Base-by-base conservation (phyloP, 1,140 invertebrate species). In the Drosophila gunungcola region DNA sequence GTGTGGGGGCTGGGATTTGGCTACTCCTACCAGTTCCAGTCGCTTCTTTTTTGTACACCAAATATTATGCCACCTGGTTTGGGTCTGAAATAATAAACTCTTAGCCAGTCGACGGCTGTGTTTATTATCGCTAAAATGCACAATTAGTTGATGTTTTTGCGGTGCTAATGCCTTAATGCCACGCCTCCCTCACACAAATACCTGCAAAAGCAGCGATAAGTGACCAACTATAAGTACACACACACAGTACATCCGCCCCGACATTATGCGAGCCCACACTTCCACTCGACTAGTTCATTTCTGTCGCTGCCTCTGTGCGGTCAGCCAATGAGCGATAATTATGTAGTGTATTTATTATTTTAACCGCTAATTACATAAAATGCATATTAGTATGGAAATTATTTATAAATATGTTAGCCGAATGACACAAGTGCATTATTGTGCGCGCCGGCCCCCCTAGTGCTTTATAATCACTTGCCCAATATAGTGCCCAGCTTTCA, bases 311-410 rank as follows among this genome's bases (percentile, higher is more conserved):
- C 62, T 53, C 75, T 68, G 67, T 89, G 84, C 68, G 84, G 84
- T 89, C 84, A 74, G 65, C 77, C 73, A 74, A 84, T 80, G 80
- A 79, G 80, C 58, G 84, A 89, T 89, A 89, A 89, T 89, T 90
- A 89, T 89, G 84, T 89, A 78, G 64, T 80, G 84, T 89, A 89
- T 89, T 89, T 89, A 89, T 89, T 89, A 90, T 89, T 89, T 89
- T 89, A 84, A 89, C 84, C 84, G 84, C 84, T 89, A 89, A 89
- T 89, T 89, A 89, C 84, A 89, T 89, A 84, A 84, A 89, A 89
- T 89, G 84, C 84, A 80, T 90, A 90, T 89, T 89, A 89, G 84
- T 75, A 83, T 88, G 80, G 72, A 83, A 86, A 86, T 89, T 86
- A 86, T 86, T 86, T 89, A 86, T 88, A 83, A 86, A 86, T 86